Evolutionary conservation across 30 jellyfish, hydroid and myxozoan species (phyloP).

Genomic region (Hydra vulgaris): DNA sequence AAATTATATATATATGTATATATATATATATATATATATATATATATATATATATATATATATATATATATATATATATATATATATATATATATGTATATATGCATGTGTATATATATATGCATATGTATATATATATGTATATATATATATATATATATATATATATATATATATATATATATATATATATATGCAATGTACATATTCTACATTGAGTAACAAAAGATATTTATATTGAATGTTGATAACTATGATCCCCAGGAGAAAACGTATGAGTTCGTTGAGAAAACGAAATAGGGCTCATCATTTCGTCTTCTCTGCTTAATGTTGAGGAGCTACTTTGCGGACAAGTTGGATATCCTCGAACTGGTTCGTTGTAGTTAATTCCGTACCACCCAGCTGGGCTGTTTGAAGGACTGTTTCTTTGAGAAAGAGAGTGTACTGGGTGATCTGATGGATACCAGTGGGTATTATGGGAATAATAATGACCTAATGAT

Average conservation of each 20-base stretch:
- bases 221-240: background rate
- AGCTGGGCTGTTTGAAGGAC: conserved; percentile 32
- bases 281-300: conserved; percentile 28
- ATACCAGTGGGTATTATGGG: conserved; percentile 23
- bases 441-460: conserved; percentile 9
- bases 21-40: too few relatives aligned
- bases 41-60: too few relatives aligned
- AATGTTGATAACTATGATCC: conserved; percentile 4
- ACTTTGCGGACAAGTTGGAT: conserved; percentile 7
- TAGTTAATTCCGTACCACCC: conserved; percentile 15
- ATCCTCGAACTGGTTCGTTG: conserved; percentile 14
- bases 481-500: conserved; percentile 19
- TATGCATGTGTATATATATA: too few relatives aligned
- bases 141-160: too few relatives aligned
- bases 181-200: too few relatives aligned
- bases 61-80: too few relatives aligned
- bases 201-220: background rate
- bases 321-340: conserved; percentile 1
- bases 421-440: conserved; percentile 20
- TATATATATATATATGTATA: too few relatives aligned
- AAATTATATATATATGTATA: too few relatives aligned
- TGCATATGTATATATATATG: too few relatives aligned
- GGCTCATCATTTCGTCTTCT: conserved; percentile 14
- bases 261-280: conserved; percentile 26
- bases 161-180: too few relatives aligned